Evolutionary conservation across 2,797 vertebrate species (phyloP).

Genomic region (Bradypodion pumilum): DNA sequence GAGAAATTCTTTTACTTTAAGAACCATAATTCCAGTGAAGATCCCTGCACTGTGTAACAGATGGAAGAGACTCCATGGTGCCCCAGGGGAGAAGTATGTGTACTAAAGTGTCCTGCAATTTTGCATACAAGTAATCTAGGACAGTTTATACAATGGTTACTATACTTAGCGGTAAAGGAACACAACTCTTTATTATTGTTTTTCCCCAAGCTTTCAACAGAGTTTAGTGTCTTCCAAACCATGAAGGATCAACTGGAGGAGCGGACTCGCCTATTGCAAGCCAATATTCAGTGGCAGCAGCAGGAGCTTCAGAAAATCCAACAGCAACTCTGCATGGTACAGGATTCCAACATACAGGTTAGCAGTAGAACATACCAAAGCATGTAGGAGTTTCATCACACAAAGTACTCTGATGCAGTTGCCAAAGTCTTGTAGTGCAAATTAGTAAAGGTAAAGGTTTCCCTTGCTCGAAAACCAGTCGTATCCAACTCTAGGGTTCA

Average conservation of each 20-base stretch:
- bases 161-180: not conserved
- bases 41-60: conserved; percentile 2
- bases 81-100: not conserved
- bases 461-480: too few species aligned
- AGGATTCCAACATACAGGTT: conserved; percentile 79
- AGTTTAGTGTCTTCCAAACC: conserved; percentile 80
- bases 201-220: conserved; percentile 69
- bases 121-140: conserved; percentile 35
- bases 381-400: not conserved
- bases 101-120: conserved; percentile 23
- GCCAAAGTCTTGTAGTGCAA: too few species aligned
- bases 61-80: conserved; percentile 29
- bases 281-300: conserved; percentile 83
- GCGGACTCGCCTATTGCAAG: conserved; percentile 77
- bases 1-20: conserved; percentile 30
- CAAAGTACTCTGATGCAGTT: not conserved
- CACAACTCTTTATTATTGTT: not conserved
- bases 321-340: conserved; percentile 80
- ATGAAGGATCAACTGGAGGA: conserved; percentile 82
- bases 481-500: too few species aligned
- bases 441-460: too few species aligned
- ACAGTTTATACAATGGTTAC: conserved; percentile 21
- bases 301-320: conserved; percentile 82
- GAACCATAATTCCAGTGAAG: conserved; percentile 22
- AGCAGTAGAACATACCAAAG: not conserved